Evolutionary conservation across 2,113 vertebrate species (phyloP).

Genomic region (Apeltes quadracus): DNA sequence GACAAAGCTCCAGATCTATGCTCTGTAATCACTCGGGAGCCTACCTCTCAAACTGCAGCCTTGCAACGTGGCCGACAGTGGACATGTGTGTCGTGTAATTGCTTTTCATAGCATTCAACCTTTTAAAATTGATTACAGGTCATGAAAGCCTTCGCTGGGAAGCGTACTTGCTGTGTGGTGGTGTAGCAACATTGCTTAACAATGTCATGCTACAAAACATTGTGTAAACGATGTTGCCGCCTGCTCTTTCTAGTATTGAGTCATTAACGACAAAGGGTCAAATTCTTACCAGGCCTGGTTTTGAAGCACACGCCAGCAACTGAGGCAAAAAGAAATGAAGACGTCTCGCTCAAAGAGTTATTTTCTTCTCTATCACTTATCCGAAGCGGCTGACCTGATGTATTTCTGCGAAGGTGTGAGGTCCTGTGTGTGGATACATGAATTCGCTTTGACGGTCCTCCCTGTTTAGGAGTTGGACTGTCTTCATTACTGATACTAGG

Average conservation of each 20-base stretch:
- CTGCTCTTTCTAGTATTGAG: constrained; percentile 38
- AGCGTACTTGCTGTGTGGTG: neutral
- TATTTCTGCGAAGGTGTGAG: constrained; percentile 9
- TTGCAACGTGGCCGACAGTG: constrained; percentile 44
- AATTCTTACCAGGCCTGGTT: neutral
- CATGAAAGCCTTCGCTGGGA: constrained; percentile 50
- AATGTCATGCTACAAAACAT: constrained; percentile 39
- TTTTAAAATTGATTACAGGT: constrained; percentile 72
- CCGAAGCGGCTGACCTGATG: neutral
- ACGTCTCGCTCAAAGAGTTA: neutral
- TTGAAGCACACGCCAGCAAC: constrained; percentile 28
- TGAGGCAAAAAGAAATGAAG: constrained; percentile 12
- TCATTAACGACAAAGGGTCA: constrained; percentile 31
- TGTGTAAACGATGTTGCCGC: constrained; percentile 43
- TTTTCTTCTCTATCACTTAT: constrained; percentile 31
- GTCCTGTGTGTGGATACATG: neutral
- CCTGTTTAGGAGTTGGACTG: neutral
- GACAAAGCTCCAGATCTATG: constrained; percentile 68
- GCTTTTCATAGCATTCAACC: constrained; percentile 69
- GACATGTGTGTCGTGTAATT: constrained; percentile 70
- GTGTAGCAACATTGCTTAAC: constrained; percentile 36
- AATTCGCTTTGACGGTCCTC: neutral
- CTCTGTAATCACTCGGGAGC: constrained; percentile 70
- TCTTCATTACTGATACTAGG: neutral
- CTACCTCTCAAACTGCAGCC: constrained; percentile 57